phyloP scores from a whole-genome alignment of 2,888 invertebrate genomes.

The Ennomos erosarius region DNA sequence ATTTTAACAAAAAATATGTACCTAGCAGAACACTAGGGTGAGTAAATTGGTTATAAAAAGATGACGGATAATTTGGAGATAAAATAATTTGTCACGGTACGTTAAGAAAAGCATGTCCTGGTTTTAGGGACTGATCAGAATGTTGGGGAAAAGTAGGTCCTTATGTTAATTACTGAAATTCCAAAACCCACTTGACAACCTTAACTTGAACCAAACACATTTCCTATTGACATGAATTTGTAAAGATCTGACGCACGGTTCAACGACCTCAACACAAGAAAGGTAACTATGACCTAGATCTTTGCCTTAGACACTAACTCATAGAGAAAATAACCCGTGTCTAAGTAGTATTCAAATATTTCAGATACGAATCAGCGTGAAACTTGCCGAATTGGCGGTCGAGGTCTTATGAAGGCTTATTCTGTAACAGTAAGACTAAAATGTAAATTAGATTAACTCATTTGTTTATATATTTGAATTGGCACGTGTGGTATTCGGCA shows the following conservation, averaged over 20 bases:
- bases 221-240: constrained; percentile 26
- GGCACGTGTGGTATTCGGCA: too few relatives aligned
- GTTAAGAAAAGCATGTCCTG: too few relatives aligned
- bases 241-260: constrained; percentile 39
- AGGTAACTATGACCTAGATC: constrained; percentile 41
- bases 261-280: constrained; percentile 49
- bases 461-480: too few relatives aligned
- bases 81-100: too few relatives aligned
- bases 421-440: constrained; percentile 36
- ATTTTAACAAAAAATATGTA: too few relatives aligned
- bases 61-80: too few relatives aligned
- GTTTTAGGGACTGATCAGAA: too few relatives aligned
- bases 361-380: constrained; percentile 47
- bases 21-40: too few relatives aligned
- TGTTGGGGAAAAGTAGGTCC: too few relatives aligned
- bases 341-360: constrained; percentile 59
- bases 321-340: constrained; percentile 39
- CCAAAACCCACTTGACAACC: constrained; percentile 15
- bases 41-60: too few relatives aligned
- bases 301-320: constrained; percentile 40
- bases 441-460: too few relatives aligned
- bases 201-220: constrained; percentile 7
- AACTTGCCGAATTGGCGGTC: constrained; percentile 37
- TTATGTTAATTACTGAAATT: too few relatives aligned
- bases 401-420: constrained; percentile 40